Evolutionary conservation across 2,888 invertebrate genomes (phyloP), one percentile per base, ranked within the genome.

Genomic region (Polia nebulosa): DNA sequence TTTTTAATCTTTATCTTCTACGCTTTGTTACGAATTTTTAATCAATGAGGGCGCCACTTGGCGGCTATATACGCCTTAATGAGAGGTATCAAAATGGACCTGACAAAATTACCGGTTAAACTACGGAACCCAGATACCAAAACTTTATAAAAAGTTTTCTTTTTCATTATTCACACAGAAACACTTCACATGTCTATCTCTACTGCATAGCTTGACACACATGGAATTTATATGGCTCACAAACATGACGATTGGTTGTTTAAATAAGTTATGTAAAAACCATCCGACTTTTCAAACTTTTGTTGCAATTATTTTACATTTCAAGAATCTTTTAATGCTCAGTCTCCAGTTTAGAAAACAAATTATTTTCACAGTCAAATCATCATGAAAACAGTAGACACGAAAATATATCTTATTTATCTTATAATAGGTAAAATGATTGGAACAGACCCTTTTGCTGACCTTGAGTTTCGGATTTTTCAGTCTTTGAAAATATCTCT

Each of bases 401-500:
- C 29, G 15, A 63, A 56, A 34, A 60, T 22, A 57, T 4, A 63
- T 49, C 49, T 64, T 78, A 71, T 47, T 53, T 45, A 81, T 81
- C 81, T 77, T 72, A 77, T 71, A 77, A 84, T 80, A 82, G 67
- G 66, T 82, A 53, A 72, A 77, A 70, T 84, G 81, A 82, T 93
- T 94, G 94, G 92, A 94, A 95, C 95, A 94, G 94, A 96, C 95
- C 95, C 95, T 93, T 95, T 93, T 95, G 95, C 95, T 96, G 94
- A 96, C 97, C 96, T 96, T 97, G 92, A 97, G 96, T 96, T 97
- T 98, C 89, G 98, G 98, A 94, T 98, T 99, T 96, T 99, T 99
- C 95, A 99, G 96, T 94, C 98, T 97, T 96, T 98, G 98, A 96
- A 99, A 99, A 96, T 99, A 99, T 94, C 99, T 97, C 96, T 99